Evolutionary conservation across 1,140 invertebrate genomes (phyloP).

Genomic region (Dendrolimus kikuchii): DNA sequence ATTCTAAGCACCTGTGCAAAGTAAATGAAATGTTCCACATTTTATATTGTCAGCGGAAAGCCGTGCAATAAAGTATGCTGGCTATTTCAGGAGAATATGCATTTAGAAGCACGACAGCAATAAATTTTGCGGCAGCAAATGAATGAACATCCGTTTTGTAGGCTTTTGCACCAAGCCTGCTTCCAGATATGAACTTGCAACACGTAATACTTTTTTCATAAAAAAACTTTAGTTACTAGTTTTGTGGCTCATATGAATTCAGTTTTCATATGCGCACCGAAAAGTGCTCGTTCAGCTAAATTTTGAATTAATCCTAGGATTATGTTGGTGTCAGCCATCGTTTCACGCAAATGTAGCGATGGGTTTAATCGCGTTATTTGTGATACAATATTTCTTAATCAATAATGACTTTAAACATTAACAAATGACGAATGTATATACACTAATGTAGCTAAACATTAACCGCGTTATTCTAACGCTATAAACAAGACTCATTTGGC

Average conservation of each 20-base stretch:
- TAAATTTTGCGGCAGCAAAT: conserved; percentile 25
- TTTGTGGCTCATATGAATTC: neutral
- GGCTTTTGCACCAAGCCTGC: conserved; percentile 10
- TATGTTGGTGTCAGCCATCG: too few species aligned
- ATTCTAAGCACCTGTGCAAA: conserved; percentile 4
- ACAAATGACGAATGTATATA: too few species aligned
- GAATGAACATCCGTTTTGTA: conserved; percentile 20
- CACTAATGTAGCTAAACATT: too few species aligned
- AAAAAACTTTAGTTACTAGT: conserved; percentile 4
- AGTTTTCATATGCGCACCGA: too few species aligned
- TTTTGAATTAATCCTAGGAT: too few species aligned
- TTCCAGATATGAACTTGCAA: conserved; percentile 14
- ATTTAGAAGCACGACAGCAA: conserved; percentile 27
- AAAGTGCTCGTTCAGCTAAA: too few species aligned
- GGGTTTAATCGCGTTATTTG: too few species aligned
- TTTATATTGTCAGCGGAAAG: conserved; percentile 22
- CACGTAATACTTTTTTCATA: conserved; percentile 7
- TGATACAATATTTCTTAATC: too few species aligned
- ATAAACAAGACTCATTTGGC: too few species aligned
- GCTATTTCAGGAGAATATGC: conserved; percentile 32
- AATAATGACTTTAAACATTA: too few species aligned
- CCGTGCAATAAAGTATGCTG: conserved; percentile 26
- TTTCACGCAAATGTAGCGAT: too few species aligned
- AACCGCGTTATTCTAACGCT: too few species aligned
- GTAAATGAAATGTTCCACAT: conserved; percentile 18